Percentiles rank a stretch among this genome's conserved stretches.
Evolutionary conservation across 2,113 vertebrate species (phyloP).

Genomic region (Lepidiolamprologus cunningtoni): DNA sequence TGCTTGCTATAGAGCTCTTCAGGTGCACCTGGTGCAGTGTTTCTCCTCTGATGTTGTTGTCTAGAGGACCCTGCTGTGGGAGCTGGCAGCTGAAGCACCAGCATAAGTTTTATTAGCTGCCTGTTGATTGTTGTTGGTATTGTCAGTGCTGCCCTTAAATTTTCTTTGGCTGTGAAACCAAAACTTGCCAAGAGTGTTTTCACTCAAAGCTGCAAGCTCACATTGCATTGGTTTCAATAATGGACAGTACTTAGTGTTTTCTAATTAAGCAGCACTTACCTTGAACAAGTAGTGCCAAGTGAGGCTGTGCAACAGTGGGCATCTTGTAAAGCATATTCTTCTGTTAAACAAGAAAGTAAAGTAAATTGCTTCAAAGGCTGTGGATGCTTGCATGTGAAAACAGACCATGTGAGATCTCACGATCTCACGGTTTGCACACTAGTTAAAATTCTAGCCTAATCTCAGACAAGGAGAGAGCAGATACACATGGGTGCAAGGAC

Average conservation of each 20-base stretch:
- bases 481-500: neutral
- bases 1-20: neutral
- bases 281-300: neutral
- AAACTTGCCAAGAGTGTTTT: neutral
- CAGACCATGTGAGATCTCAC: neutral
- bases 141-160: neutral
- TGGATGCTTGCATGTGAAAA: neutral
- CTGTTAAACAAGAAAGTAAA: neutral
- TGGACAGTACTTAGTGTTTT: neutral
- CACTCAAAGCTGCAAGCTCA: neutral
- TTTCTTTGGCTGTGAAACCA: neutral
- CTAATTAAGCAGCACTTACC: neutral
- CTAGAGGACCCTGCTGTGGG: neutral
- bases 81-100: neutral
- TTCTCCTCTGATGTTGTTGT: neutral
- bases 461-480: neutral
- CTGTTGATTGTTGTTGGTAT: neutral
- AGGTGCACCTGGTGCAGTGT: neutral
- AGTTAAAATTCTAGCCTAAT: neutral
- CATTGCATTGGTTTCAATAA: neutral
- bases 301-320: neutral
- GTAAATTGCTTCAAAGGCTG: neutral
- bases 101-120: neutral
- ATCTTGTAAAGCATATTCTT: neutral
- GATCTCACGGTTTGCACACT: neutral